These are phyloP conservation scores for Helicoverpa assulta DNA, from an alignment of 2,888 invertebrate species.

Conservation along the genomic window DNA sequence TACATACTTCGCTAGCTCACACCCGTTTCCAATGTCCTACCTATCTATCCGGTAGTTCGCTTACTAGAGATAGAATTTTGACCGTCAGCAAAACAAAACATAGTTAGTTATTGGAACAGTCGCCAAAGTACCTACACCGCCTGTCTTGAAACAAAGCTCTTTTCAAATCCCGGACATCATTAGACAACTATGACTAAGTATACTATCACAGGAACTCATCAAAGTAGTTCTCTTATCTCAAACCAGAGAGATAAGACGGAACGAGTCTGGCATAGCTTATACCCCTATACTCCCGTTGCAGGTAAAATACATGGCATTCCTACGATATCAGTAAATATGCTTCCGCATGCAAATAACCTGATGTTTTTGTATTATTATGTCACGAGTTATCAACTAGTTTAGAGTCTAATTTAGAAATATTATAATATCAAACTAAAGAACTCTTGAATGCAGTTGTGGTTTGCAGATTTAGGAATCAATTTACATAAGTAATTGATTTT, in stretches of 20 bases:
- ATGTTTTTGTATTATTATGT: constrained; percentile 22
- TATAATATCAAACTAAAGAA: neutral
- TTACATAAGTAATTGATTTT: constrained; percentile 1
- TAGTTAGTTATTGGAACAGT: too few species aligned
- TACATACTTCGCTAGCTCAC: too few species aligned
- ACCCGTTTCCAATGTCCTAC: too few species aligned
- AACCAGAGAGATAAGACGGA: constrained; percentile 48
- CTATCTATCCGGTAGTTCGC: too few species aligned
- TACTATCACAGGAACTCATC: constrained; percentile 29
- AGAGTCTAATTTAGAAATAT: constrained; percentile 5
- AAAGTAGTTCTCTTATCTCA: constrained; percentile 45
- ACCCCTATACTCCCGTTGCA: constrained; percentile 25
- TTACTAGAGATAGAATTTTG: too few species aligned
- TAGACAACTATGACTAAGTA: constrained; percentile 24
- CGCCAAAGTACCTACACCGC: too few species aligned
- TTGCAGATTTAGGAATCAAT: constrained; percentile 5
- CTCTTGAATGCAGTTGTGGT: constrained; percentile 11
- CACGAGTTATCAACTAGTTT: constrained; percentile 50
- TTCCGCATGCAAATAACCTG: constrained; percentile 43
- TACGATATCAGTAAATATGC: constrained; percentile 45
- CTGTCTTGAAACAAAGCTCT: neutral
- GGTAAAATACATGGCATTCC: constrained; percentile 38
- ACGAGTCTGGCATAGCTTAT: constrained; percentile 29
- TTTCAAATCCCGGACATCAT: constrained; percentile 1
- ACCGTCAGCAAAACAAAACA: too few species aligned